phyloP scores from a whole-genome alignment of 2,888 invertebrate species.

The Andrena hattorfiana region DNA sequence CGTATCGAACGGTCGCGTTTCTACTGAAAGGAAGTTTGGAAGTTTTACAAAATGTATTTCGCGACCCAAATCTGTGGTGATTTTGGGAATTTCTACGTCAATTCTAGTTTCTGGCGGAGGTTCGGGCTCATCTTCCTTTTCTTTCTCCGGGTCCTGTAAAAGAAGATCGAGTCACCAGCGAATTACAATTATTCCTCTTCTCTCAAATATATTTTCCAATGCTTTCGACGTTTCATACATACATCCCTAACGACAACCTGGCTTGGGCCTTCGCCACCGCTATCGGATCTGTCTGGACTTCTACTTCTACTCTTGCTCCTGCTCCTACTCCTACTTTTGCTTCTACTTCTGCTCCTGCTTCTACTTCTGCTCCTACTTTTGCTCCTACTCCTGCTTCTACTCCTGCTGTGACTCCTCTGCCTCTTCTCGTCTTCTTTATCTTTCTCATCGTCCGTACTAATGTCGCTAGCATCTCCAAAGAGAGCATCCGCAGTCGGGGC shows the following conservation, averaged over 20 bases:
- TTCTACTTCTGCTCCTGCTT: constrained; percentile 78
- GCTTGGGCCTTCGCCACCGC: constrained; percentile 79
- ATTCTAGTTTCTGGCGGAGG: constrained; percentile 96
- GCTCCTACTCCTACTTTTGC: constrained; percentile 84
- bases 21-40: constrained; percentile 99
- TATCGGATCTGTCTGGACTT: constrained; percentile 80
- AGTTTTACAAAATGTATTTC: constrained; percentile 98
- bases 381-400: constrained; percentile 86
- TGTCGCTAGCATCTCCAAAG: constrained; percentile 97
- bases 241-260: constrained; percentile 77
- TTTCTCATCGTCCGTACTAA: constrained; percentile 93
- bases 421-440: constrained; percentile 79
- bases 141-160: constrained; percentile 86
- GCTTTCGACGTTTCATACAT: constrained; percentile 40
- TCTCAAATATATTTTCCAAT: not conserved
- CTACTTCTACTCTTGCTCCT: constrained; percentile 81
- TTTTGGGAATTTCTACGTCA: constrained; percentile 98
- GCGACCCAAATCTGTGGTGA: constrained; percentile 95
- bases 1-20: constrained; percentile 97
- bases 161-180: constrained; percentile 31
- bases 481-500: constrained; percentile 92
- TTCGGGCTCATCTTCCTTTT: constrained; percentile 91
- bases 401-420: constrained; percentile 86
- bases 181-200: constrained; percentile 15
- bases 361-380: constrained; percentile 75